Base-by-base conservation (phyloP, 2,113 vertebrate species). In the Channa maculata region DNA sequence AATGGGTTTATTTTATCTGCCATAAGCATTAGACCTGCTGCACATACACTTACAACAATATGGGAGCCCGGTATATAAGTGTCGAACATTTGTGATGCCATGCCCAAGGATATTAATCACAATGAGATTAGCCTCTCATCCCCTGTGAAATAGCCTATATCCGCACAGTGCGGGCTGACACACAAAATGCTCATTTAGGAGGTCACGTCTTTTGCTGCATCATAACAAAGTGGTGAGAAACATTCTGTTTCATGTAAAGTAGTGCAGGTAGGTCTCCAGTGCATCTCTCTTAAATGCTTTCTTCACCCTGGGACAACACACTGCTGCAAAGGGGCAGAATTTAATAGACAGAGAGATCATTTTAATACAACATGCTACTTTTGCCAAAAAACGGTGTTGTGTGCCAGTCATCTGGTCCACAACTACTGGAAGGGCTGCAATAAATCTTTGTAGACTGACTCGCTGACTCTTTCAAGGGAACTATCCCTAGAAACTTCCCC, bases 101-200 rank as follows among this genome's bases (percentile, higher is more conserved):
- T 61, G 53, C 41, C 67, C 61, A 64, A 74, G 62, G 83, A 75
- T 73, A 77, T 80, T 64, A 65, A 86, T 89, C 84, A 84, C 57
- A 57, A 34, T 15, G 14, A 82, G 84, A 90, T 89, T 85, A 87
- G 78, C 51, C 76, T 83, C 63, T 84, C 65, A 86, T 85, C 82
- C 80, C 33, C 52, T 72, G 75, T 76, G 77, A 89, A 89, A 92
- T 85, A 74, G 86, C 59, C 67, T 88, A 80, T 91, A 91, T 89
- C 71, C 84, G 62, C 24, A 3, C 37, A 41, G 41, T 39, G 24
- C 24, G 24, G 71, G 55, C 46, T 63, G 57, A 82, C 82, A 71
- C 78, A 75, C 58, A 77, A 44, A 44, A 44, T 15, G 36, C 52
- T 84, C 79, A 87, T 87, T 83, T 80, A 55, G 41, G 50, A 67